Conservation (phyloP, 1,140 invertebrate genomes). For the Drosophila murphyi region DNA sequence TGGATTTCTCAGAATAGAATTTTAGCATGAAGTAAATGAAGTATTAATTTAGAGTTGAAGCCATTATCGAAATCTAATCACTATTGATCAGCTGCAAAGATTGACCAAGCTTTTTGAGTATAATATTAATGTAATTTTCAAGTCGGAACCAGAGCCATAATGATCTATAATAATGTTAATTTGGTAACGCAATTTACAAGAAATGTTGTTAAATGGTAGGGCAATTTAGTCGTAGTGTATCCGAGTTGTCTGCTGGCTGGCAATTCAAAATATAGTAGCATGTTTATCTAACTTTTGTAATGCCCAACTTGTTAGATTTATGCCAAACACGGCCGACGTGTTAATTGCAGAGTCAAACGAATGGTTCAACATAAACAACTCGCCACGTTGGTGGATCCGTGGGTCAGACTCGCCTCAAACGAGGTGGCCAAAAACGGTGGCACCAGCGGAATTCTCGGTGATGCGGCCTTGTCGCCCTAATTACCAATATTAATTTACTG, state of each 20-base stretch:
- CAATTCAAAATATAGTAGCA: background rate
- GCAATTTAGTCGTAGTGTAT: background rate
- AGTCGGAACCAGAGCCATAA: no score
- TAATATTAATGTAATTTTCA: no score
- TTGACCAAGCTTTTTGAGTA: no score
- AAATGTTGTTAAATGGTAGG: background rate
- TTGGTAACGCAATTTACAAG: no score
- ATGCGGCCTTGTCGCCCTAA: conserved; percentile 33
- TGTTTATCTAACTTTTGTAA: conserved; percentile 20
- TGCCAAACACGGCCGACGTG: conserved; percentile 34
- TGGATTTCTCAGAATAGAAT: no score
- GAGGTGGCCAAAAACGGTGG: background rate
- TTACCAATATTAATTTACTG: conserved; percentile 67
- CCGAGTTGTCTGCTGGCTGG: background rate
- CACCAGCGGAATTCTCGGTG: background rate
- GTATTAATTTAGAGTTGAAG: no score
- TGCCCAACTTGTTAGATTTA: conserved; percentile 32
- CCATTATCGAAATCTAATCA: no score
- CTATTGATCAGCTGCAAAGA: no score
- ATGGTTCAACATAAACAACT: conserved; percentile 31
- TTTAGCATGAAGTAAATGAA: no score
- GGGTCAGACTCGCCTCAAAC: background rate
- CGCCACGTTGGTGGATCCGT: conserved; percentile 7
- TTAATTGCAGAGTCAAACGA: conserved; percentile 42
- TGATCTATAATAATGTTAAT: no score